A percentile compares a stretch with the other conserved stretches of the same genome.
phyloP scores from a whole-genome alignment of 2,797 vertebrate species.

The Sebastes itinus region DNA sequence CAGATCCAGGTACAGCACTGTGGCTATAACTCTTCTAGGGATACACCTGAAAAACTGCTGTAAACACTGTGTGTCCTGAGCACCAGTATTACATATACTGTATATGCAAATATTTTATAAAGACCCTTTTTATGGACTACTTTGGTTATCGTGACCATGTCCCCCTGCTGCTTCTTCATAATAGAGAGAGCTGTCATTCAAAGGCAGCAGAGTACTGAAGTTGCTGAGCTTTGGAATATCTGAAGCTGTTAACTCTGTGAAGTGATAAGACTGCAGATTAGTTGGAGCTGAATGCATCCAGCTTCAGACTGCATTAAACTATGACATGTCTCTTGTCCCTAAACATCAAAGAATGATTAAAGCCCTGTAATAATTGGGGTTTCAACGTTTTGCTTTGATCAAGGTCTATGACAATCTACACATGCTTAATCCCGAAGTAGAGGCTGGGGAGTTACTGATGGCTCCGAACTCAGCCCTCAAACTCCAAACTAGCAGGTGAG shows the following conservation, averaged over 20 bases:
- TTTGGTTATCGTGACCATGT: not conserved
- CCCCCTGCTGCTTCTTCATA: conserved; percentile 17
- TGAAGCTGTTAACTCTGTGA: conserved; percentile 37
- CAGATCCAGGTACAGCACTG: conserved; percentile 83
- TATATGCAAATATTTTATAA: conserved; percentile 13
- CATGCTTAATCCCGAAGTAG: conserved; percentile 85
- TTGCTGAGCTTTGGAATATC: conserved; percentile 44
- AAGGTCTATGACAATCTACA: conserved; percentile 94
- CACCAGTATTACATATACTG: not conserved
- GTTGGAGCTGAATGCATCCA: conserved; percentile 44
- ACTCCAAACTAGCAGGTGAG: conserved; percentile 93
- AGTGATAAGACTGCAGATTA: conserved; percentile 67
- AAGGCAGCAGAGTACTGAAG: conserved; percentile 22
- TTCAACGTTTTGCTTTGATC: conserved; percentile 56
- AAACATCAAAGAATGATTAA: conserved; percentile 60
- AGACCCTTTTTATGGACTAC: not conserved
- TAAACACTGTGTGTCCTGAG: not conserved
- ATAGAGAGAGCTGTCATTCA: conserved; percentile 13
- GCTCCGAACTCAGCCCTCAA: conserved; percentile 92
- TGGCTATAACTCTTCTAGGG: not conserved
- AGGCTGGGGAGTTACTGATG: conserved; percentile 90
- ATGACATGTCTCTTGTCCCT: conserved; percentile 43
- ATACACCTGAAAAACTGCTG: not conserved
- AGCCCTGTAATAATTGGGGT: conserved; percentile 46
- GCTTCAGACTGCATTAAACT: conserved; percentile 62